Percentiles rank a stretch among this genome's conserved stretches.
phyloP scores from a whole-genome alignment of 2,888 invertebrate genomes.

The Barypeithes pellucidus region DNA sequence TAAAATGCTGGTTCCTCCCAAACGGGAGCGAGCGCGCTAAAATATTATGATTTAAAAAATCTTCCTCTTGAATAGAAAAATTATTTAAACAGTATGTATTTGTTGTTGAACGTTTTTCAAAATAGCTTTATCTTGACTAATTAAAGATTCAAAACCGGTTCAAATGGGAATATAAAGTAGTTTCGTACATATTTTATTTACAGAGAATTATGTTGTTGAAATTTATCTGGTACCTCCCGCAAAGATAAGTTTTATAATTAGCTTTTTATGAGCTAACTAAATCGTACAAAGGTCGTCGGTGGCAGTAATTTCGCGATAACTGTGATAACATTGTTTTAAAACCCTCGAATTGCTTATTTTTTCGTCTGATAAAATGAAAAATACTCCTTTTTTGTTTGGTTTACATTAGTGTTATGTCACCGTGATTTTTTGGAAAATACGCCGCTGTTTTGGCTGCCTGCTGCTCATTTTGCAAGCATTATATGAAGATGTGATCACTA shows the following conservation, averaged over 20 bases:
- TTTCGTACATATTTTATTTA: constrained; percentile 9
- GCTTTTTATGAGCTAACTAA: constrained; percentile 9
- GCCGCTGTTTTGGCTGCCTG: too few relatives aligned
- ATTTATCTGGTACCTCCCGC: constrained; percentile 17
- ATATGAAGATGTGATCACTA: too few relatives aligned
- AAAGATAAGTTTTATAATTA: constrained; percentile 15
- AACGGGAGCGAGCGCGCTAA: too few relatives aligned
- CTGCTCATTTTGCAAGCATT: too few relatives aligned
- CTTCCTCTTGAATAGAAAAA: too few relatives aligned
- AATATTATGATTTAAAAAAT: too few relatives aligned
- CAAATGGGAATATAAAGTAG: constrained; percentile 13
- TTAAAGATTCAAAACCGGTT: constrained; percentile 5
- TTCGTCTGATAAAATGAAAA: not conserved
- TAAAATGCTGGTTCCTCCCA: too few relatives aligned
- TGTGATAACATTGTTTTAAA: constrained; percentile 4
- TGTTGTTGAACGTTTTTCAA: too few relatives aligned
- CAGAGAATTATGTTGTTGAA: constrained; percentile 2
- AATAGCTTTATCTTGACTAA: constrained; percentile 9
- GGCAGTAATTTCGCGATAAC: not conserved
- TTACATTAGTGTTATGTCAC: constrained; percentile 6
- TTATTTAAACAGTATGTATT: too few relatives aligned
- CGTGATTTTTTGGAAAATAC: not conserved
- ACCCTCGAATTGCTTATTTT: not conserved
- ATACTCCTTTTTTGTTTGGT: not conserved
- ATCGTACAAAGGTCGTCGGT: constrained; percentile 3